Evolutionary conservation across 2,797 vertebrate species (phyloP).

Genomic region (Anguilla marmorata): DNA sequence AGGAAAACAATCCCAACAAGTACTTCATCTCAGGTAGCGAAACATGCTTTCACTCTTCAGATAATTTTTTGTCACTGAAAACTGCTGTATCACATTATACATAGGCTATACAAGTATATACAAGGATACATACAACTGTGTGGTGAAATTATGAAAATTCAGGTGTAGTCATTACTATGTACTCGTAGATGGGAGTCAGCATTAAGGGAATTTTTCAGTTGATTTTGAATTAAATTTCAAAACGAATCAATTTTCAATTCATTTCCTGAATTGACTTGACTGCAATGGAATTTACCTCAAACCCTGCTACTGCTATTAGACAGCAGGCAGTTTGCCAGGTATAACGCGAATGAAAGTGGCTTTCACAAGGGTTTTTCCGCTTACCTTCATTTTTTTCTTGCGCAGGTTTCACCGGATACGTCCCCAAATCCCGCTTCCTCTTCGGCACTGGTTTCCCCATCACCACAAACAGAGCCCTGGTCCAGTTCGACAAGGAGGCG

Average conservation of each 20-base stretch:
- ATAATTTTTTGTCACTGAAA: background rate
- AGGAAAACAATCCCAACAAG: constrained; percentile 72
- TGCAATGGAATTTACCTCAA: background rate
- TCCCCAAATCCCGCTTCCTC: constrained; percentile 67
- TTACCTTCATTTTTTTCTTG: background rate
- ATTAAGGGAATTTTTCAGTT: background rate
- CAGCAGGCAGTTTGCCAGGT: too few species aligned
- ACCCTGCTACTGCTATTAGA: background rate
- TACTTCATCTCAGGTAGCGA: constrained; percentile 78
- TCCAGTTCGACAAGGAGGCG: constrained; percentile 67
- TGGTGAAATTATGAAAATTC: background rate
- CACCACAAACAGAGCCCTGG: constrained; percentile 66
- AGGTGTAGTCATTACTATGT: background rate
- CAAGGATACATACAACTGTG: background rate
- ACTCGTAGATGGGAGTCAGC: background rate
- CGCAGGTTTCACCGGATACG: constrained; percentile 72
- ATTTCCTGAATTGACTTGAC: background rate
- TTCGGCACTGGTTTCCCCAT: constrained; percentile 66
- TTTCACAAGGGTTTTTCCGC: background rate
- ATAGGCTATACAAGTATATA: background rate
- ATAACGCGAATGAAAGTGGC: too few species aligned
- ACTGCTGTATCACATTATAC: background rate
- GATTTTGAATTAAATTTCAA: background rate
- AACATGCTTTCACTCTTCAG: background rate
- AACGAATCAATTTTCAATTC: background rate